Evolutionary conservation across 1,140 invertebrate genomes (phyloP), one percentile per base, ranked within the genome.

Genomic region (Thrips palmi): DNA sequence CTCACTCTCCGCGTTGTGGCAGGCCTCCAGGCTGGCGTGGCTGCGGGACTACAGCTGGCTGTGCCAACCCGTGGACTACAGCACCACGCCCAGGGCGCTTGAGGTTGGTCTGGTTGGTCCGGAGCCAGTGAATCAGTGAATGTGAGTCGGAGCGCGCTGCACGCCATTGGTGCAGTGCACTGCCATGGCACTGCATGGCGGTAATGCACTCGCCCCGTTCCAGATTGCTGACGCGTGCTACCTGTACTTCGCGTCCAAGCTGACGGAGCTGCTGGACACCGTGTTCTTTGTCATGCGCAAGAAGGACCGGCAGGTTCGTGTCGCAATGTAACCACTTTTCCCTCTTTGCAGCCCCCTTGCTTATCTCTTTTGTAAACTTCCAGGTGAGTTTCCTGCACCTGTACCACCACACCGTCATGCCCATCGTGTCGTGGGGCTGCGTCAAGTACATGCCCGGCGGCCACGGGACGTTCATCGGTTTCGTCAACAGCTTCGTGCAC

Each of bases 301-400:
- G 55, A 87, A 87, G 50, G 70, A 81, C 37, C n/a, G n/a, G n/a
- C n/a, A n/a, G n/a, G n/a, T n/a, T n/a, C n/a, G n/a, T n/a, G n/a
- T n/a, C n/a, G n/a, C n/a, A n/a, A n/a, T n/a, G n/a, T n/a, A n/a
- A n/a, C n/a, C n/a, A n/a, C n/a, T n/a, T n/a, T n/a, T n/a, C n/a
- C n/a, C n/a, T n/a, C n/a, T n/a, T n/a, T n/a, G n/a, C n/a, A n/a
- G n/a, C n/a, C n/a, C n/a, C n/a, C n/a, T n/a, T n/a, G n/a, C n/a
- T n/a, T n/a, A n/a, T n/a, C n/a, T n/a, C n/a, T n/a, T n/a, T n/a
- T 19, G n/a, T n/a, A n/a, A n/a, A n/a, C n/a, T 67, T 65, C 3
- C 86, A 91, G 59, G 72, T 91, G 17, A 80, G 81, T 1, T 87
- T 87, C 52, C 64, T 92, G n/a, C 86, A 89, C 47, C 64, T 89